Percentiles rank a stretch among this genome's conserved stretches.
phyloP scores from a whole-genome alignment of 53 echinoderm and acorn worm genomes.

The Mesocentrotus franciscanus region DNA sequence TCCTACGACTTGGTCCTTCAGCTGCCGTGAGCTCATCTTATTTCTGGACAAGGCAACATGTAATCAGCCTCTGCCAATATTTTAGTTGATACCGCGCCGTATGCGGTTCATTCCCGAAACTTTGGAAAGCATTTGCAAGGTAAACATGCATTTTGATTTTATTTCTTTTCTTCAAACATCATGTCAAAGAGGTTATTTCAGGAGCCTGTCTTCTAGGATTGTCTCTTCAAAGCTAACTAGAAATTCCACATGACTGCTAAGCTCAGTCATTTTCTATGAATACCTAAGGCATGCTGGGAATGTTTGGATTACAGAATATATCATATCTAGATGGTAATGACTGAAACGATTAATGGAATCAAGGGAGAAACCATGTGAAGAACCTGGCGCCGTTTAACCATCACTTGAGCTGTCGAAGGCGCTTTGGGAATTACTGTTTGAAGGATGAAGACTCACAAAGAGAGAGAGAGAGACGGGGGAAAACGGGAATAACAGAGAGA shows the following conservation, averaged over 20 bases:
- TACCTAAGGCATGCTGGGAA: conserved; percentile 17
- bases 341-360: conserved; percentile 26
- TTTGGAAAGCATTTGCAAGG: not conserved
- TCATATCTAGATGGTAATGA: conserved; percentile 45
- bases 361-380: conserved; percentile 23
- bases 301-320: conserved; percentile 18
- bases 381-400: conserved; percentile 34
- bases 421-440: conserved; percentile 35
- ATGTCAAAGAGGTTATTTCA: conserved; percentile 4
- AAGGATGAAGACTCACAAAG: not conserved
- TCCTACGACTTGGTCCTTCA: not conserved
- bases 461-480: not conserved
- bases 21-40: not conserved
- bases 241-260: not conserved
- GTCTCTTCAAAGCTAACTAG: not conserved
- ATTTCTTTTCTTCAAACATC: not conserved
- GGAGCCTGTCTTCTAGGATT: not conserved
- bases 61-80: not conserved
- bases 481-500: no score
- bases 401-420: conserved; percentile 32
- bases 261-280: not conserved
- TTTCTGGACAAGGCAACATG: not conserved
- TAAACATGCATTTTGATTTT: not conserved
- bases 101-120: not conserved
- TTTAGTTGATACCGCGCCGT: not conserved